Evolutionary conservation across 1,140 invertebrate species (phyloP).

Genomic region (Cydia fagiglandana): DNA sequence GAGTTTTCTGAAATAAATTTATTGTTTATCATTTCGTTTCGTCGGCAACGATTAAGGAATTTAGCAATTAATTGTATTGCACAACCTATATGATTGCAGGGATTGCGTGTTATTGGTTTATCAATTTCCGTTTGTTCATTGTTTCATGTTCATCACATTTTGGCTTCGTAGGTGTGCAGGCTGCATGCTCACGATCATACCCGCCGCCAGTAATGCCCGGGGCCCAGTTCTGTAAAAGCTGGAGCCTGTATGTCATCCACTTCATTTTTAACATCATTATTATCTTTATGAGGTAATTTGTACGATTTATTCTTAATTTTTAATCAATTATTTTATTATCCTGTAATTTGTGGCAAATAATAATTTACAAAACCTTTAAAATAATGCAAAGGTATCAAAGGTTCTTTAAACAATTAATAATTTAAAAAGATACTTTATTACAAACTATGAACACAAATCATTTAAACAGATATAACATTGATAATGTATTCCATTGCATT

Average conservation of each 20-base stretch:
- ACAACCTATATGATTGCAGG: constrained; percentile 4
- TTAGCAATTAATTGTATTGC: constrained; percentile 23
- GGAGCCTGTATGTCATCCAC: constrained; percentile 54
- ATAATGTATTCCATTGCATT: constrained; percentile 8
- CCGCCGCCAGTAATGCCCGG: constrained; percentile 51
- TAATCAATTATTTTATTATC: background rate
- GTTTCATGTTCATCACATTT: constrained; percentile 14
- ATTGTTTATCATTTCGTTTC: constrained; percentile 43
- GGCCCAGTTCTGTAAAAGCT: constrained; percentile 51
- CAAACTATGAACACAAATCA: no score
- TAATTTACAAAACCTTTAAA: background rate
- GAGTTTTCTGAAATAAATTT: constrained; percentile 36
- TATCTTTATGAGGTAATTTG: constrained; percentile 55
- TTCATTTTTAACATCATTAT: constrained; percentile 58
- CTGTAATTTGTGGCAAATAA: constrained; percentile 10
- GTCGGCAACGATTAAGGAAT: constrained; percentile 10
- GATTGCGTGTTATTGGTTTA: background rate
- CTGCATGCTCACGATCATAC: constrained; percentile 23
- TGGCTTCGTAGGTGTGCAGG: constrained; percentile 36
- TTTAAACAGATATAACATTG: no score
- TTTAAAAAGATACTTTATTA: background rate
- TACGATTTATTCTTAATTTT: constrained; percentile 35
- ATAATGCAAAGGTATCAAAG: background rate
- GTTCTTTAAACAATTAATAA: background rate
- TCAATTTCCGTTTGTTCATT: background rate